Evolutionary conservation across 53 echinoderm and acorn worm genomes (phyloP).

Genomic region (Echinarachnius parma): DNA sequence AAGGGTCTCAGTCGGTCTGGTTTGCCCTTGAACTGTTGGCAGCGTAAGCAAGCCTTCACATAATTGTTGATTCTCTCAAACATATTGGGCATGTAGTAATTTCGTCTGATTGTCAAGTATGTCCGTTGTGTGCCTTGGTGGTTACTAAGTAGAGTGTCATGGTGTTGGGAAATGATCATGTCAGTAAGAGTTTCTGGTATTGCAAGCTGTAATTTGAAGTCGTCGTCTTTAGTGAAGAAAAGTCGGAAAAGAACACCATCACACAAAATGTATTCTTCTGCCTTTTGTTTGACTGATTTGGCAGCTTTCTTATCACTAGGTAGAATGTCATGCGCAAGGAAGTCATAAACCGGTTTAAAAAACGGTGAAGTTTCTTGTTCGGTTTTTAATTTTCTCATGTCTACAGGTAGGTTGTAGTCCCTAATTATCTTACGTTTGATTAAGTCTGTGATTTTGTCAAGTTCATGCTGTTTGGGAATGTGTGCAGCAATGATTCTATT

Average conservation of each 20-base stretch:
- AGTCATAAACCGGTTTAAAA: slow-evolving; percentile 36
- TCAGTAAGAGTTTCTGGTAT: slow-evolving; percentile 51
- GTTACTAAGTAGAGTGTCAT: slow-evolving; percentile 52
- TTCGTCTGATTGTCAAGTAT: slow-evolving; percentile 52
- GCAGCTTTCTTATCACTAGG: slow-evolving; percentile 50
- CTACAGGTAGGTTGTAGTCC: slow-evolving; percentile 49
- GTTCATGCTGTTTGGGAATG: slow-evolving; percentile 47
- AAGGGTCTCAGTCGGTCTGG: slow-evolving; percentile 43
- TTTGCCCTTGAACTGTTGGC: slow-evolving; percentile 55
- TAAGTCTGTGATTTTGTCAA: slow-evolving; percentile 26
- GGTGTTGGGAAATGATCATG: slow-evolving; percentile 48
- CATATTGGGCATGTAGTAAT: slow-evolving; percentile 61
- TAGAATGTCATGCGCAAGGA: slow-evolving; percentile 43
- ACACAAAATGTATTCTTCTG: slow-evolving; percentile 53
- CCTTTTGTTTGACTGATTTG: slow-evolving; percentile 16
- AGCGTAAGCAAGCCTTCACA: slow-evolving; percentile 44
- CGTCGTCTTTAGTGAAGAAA: slow-evolving; percentile 34
- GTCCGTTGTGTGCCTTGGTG: slow-evolving; percentile 54
- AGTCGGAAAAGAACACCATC: slow-evolving; percentile 46
- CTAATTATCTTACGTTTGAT: slow-evolving; percentile 53
- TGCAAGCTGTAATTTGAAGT: slow-evolving; percentile 44
- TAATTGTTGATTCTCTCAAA: slow-evolving; percentile 46
- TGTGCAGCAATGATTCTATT: slow-evolving; percentile 27
- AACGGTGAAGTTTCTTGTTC: slow-evolving; percentile 48
- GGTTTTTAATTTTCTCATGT: slow-evolving; percentile 22